Conservation (phyloP, 2,113 vertebrate genomes). For the Pseudorectes ferrugineus region DNA sequence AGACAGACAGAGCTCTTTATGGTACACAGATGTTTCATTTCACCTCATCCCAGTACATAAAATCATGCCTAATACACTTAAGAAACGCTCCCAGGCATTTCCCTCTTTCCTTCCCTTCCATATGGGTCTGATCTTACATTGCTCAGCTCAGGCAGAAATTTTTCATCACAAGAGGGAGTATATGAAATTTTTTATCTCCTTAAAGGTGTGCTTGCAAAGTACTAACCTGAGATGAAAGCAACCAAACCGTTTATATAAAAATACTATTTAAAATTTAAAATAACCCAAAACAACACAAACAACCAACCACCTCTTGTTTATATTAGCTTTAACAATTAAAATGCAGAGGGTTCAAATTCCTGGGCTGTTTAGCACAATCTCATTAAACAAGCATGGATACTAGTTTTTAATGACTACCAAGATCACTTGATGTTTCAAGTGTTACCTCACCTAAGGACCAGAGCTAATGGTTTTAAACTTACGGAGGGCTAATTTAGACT, state of each 20-base stretch:
- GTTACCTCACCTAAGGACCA: not conserved
- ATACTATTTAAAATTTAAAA: not conserved
- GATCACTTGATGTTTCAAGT: not conserved
- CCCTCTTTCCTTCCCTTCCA: not conserved
- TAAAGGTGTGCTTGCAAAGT: not conserved
- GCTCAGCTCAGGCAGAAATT: not conserved
- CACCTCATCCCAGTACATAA: conserved; percentile 16
- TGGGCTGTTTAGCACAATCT: not conserved
- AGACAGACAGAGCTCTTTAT: conserved; percentile 25
- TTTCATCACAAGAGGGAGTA: not conserved
- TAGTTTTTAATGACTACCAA: not conserved
- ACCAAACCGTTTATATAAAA: not conserved
- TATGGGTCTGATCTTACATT: not conserved
- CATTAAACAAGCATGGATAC: not conserved
- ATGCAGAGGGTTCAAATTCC: not conserved
- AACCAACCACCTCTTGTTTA: not conserved
- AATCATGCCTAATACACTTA: not conserved
- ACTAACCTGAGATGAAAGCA: not conserved
- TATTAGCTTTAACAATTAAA: not conserved
- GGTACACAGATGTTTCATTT: conserved; percentile 15
- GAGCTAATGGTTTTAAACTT: not conserved
- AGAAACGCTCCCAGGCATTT: not conserved
- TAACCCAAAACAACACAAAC: not conserved
- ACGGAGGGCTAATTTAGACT: not conserved
- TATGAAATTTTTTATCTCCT: not conserved